Evolutionary conservation across 2,113 vertebrate species (phyloP), one percentile per base, ranked within the genome.

Genomic region (Pandion haliaetus): DNA sequence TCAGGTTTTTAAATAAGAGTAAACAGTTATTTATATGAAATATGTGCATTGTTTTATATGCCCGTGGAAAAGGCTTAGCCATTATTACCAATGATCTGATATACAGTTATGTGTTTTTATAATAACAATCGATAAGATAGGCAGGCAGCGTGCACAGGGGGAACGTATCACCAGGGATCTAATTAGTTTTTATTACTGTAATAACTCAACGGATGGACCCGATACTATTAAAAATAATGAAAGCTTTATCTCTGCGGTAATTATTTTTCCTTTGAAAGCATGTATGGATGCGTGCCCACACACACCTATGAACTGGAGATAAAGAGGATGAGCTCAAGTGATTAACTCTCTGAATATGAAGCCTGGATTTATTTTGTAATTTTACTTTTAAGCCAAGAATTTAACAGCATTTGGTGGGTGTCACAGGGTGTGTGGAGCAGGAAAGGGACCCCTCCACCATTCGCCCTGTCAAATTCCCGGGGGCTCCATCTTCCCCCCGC

Each of bases 181-280:
- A 50, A 93, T 93, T 93, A 95, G 90, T 42, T 93, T 96, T 93
- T 78, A 91, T 93, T 62, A 84, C 83, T 73, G 82, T 69, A 78
- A 82, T 95, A 93, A 94, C 83, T 94, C 93, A 57, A 52, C 15
- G 15, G 69, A 79, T 57, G 79, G 79, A 95, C 90, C 83, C 19
- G 83, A 63, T 49, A 69, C 83, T 78, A 88, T 96, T 91, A 70
- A 82, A 91, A 93, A 82, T 86, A 85, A 88, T 82, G 95, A 79
- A 91, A 86, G 87, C 84, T 91, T 95, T 86, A 86, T 85, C 88
- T 86, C 70, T 4, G 9, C 2, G 1, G 45, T 74, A 79, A 95
- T 95, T 86, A 82, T 73, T 82, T 78, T 42, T 14, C 83, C 76
- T 93, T 45, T 34, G 93, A 32, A 82, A 70, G 83, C 76, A 1